A percentile compares a stretch with the other conserved stretches of the same genome.
Conservation (phyloP, 2,888 invertebrate species). For the Dicyrtomina minuta region DNA sequence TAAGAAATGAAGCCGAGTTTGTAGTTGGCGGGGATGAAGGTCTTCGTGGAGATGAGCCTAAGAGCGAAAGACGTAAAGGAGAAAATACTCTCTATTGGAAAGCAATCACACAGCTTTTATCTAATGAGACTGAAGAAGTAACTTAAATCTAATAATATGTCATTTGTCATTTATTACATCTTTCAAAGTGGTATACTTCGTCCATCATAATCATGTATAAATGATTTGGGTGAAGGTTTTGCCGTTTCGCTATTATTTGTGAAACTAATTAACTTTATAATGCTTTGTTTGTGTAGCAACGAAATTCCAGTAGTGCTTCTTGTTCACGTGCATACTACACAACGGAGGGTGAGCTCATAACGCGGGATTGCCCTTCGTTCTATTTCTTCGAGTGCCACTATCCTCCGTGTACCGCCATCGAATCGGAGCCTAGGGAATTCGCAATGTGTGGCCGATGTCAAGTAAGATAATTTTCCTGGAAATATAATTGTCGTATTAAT, state of each 20-base stretch:
- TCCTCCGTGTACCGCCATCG: conserved; percentile 60
- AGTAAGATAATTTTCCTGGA: conserved; percentile 48
- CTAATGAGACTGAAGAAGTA: conserved; percentile 57
- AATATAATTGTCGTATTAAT: too few species aligned
- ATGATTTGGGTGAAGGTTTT: neutral
- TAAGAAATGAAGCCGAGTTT: conserved; percentile 35
- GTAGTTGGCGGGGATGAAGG: conserved; percentile 7
- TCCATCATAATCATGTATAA: neutral
- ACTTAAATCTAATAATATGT: neutral
- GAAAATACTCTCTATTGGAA: conserved; percentile 60
- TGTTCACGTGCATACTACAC: conserved; percentile 51
- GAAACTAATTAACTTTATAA: neutral
- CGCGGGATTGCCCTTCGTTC: conserved; percentile 48
- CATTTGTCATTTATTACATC: neutral
- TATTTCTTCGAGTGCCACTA: conserved; percentile 61
- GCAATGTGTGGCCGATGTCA: conserved; percentile 61
- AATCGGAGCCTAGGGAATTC: conserved; percentile 59
- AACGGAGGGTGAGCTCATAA: conserved; percentile 50
- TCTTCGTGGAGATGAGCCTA: conserved; percentile 35
- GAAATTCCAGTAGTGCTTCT: conserved; percentile 48
- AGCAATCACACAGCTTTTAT: conserved; percentile 59
- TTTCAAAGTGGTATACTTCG: neutral
- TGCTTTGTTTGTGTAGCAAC: conserved; percentile 38
- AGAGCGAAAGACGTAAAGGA: conserved; percentile 50
- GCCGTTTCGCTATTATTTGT: too few species aligned